phyloP scores from a whole-genome alignment of 2,888 invertebrate species.

The Axea sp. region DNA sequence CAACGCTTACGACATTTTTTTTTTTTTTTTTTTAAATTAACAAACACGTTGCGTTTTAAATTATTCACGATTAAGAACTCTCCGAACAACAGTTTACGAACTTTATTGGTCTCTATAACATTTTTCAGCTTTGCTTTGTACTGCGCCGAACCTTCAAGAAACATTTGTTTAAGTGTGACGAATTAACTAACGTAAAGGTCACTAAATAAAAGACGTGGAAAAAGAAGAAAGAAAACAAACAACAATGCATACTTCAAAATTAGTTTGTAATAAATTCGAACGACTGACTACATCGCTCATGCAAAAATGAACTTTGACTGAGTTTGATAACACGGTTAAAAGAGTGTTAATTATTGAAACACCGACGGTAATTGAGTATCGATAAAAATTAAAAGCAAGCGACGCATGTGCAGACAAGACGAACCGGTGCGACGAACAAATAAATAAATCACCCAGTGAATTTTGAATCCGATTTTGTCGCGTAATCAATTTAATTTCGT shows the following conservation, averaged over 20 bases:
- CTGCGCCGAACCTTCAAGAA: slow-evolving; percentile 24
- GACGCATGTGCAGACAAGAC: no score
- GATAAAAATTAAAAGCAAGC: no score
- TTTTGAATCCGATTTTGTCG: no score
- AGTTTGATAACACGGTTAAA: no score
- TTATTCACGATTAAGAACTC: slow-evolving; percentile 28
- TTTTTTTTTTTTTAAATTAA: no score
- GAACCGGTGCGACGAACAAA: no score
- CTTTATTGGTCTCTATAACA: slow-evolving; percentile 30
- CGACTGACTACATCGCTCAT: background rate
- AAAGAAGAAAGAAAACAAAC: no score
- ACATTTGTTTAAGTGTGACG: slow-evolving; percentile 34
- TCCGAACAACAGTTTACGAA: slow-evolving; percentile 29
- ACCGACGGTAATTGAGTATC: no score
- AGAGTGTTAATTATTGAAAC: no score
- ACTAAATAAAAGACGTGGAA: slow-evolving; percentile 17
- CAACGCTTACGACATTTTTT: no score
- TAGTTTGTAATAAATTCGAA: slow-evolving; percentile 8
- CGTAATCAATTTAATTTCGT: no score
- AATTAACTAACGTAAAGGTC: slow-evolving; percentile 20
- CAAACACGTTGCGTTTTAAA: slow-evolving; percentile 16
- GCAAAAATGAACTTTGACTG: background rate
- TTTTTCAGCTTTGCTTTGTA: slow-evolving; percentile 33
- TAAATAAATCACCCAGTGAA: no score
- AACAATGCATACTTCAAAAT: slow-evolving; percentile 4